Evolutionary conservation across 2,888 invertebrate genomes (phyloP).

Genomic region (Caenorhabditis becei): DNA sequence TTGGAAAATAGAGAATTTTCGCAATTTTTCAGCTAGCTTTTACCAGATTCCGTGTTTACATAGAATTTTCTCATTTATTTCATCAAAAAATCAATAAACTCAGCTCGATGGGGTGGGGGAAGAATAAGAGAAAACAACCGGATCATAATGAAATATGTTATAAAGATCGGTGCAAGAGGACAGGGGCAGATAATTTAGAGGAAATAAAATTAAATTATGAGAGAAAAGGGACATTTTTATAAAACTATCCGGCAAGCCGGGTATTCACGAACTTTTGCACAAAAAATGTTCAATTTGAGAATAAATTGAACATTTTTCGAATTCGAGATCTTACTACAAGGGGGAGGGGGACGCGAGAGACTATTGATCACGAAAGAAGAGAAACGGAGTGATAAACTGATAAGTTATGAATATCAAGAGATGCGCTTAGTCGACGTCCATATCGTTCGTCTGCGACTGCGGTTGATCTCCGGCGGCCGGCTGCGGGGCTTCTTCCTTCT

Average conservation of each 20-base stretch:
- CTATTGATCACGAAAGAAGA: slow-evolving; percentile 44
- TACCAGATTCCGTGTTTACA: no score
- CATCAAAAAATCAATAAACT: background rate
- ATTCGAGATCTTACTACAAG: slow-evolving; percentile 60
- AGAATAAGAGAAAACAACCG: slow-evolving; percentile 19
- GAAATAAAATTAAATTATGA: no score
- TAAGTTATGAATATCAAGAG: background rate
- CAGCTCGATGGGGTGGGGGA: no score
- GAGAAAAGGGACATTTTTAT: no score
- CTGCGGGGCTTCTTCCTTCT: slow-evolving; percentile 63
- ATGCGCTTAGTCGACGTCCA: slow-evolving; percentile 65
- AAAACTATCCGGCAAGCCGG: no score
- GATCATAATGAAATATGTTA: slow-evolving; percentile 35
- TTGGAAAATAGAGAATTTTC: background rate
- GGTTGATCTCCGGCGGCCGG: slow-evolving; percentile 54
- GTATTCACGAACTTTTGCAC: no score
- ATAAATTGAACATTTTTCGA: no score
- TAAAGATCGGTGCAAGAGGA: background rate
- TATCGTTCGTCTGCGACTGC: slow-evolving; percentile 42
- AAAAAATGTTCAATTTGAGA: no score
- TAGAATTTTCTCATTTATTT: slow-evolving; percentile 16
- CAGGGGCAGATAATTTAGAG: no score
- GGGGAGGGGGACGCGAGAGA: slow-evolving; percentile 9
- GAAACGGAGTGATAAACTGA: background rate
- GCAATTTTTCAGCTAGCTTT: no score